Conservation (phyloP, 2,888 invertebrate species). For the Thymelicus acteon region DNA sequence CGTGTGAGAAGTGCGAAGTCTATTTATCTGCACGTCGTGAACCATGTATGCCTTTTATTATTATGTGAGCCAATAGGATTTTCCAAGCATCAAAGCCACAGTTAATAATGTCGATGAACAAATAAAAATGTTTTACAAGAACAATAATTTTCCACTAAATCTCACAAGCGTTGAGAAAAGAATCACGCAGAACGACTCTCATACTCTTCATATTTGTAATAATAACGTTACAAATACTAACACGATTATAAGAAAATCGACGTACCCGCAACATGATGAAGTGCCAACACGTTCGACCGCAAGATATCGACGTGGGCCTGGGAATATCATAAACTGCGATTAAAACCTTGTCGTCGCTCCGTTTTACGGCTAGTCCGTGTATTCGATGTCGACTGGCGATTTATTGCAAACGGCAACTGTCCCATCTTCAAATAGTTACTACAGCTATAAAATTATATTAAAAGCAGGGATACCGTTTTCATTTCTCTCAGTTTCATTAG, state of each 20-base stretch:
- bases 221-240: too few species aligned
- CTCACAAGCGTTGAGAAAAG: too few species aligned
- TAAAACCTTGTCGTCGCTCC: slow-evolving; percentile 38
- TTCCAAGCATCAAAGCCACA: too few species aligned
- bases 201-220: too few species aligned
- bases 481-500: too few species aligned
- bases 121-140: too few species aligned
- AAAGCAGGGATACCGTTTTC: not conserved
- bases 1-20: not conserved
- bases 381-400: slow-evolving; percentile 19
- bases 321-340: slow-evolving; percentile 44
- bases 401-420: slow-evolving; percentile 17
- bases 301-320: slow-evolving; percentile 42
- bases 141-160: too few species aligned
- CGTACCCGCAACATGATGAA: slow-evolving; percentile 42
- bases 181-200: too few species aligned
- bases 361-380: slow-evolving; percentile 35
- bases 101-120: too few species aligned
- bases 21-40: too few species aligned
- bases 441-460: slow-evolving; percentile 1
- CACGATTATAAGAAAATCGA: slow-evolving; percentile 43
- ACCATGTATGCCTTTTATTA: too few species aligned
- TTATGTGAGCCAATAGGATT: too few species aligned
- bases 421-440: not conserved
- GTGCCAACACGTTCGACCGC: slow-evolving; percentile 43